These are phyloP conservation scores for Balaeniceps rex DNA, from an alignment of 2,113 vertebrate species.

Conservation along the genomic window DNA sequence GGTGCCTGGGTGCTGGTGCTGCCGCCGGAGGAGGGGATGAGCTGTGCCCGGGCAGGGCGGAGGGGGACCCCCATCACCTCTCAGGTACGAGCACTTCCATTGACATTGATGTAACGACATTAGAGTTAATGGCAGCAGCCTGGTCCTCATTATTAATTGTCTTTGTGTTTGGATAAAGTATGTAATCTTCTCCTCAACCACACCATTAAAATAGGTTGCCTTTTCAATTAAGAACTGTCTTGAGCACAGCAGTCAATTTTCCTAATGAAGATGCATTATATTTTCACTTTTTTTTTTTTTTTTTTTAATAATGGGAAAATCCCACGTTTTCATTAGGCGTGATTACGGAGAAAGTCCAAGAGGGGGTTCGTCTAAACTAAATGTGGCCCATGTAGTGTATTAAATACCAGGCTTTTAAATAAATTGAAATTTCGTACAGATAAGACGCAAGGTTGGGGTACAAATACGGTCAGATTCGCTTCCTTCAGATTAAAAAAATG, in stretches of 20 bases:
- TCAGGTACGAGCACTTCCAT: slow-evolving; percentile 62
- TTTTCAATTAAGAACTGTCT: slow-evolving; percentile 82
- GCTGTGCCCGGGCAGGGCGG: neutral
- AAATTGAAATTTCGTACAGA: slow-evolving; percentile 73
- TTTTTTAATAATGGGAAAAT: slow-evolving; percentile 56
- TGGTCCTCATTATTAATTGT: slow-evolving; percentile 81
- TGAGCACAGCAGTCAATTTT: slow-evolving; percentile 77
- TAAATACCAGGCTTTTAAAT: slow-evolving; percentile 72
- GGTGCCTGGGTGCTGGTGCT: neutral
- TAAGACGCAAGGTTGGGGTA: slow-evolving; percentile 45
- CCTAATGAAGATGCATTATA: slow-evolving; percentile 79
- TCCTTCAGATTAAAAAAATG: slow-evolving; percentile 66
- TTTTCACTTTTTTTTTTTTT: slow-evolving; percentile 48
- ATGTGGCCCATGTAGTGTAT: slow-evolving; percentile 44
- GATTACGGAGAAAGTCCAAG: slow-evolving; percentile 69
- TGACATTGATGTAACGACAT: slow-evolving; percentile 73
- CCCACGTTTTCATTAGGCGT: slow-evolving; percentile 72
- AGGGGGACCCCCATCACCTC: slow-evolving; percentile 8
- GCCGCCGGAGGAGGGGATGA: neutral
- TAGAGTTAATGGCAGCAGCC: slow-evolving; percentile 78
- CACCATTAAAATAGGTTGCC: slow-evolving; percentile 82
- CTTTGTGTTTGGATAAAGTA: slow-evolving; percentile 85
- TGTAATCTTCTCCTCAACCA: slow-evolving; percentile 81
- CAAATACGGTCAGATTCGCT: slow-evolving; percentile 31
- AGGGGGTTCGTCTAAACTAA: slow-evolving; percentile 63